phyloP scores from a whole-genome alignment of 1,140 invertebrate species.

The Apis cerana region DNA sequence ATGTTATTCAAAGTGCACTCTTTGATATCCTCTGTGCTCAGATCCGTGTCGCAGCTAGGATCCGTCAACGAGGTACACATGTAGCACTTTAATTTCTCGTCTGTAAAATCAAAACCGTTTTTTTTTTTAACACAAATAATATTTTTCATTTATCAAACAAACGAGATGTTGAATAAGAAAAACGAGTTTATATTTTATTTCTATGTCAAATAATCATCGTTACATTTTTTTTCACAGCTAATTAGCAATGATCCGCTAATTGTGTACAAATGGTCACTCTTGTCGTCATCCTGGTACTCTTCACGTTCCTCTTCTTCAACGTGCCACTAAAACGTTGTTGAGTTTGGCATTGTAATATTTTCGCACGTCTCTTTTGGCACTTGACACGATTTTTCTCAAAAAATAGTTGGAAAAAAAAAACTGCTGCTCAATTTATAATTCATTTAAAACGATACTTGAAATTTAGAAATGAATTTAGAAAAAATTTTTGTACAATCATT shows the following conservation, averaged over 20 bases:
- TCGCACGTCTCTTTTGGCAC: neutral
- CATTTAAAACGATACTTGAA: neutral
- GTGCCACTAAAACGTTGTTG: neutral
- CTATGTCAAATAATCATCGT: no score
- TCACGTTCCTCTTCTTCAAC: neutral
- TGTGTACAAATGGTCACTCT: neutral
- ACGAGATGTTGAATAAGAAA: neutral
- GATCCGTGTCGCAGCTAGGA: conserved; percentile 56
- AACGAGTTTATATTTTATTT: no score
- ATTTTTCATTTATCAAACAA: neutral
- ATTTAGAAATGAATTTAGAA: no score
- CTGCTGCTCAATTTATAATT: neutral
- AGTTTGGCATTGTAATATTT: conserved; percentile 1
- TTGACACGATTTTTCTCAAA: neutral
- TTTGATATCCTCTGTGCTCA: conserved; percentile 44
- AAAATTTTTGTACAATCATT: no score
- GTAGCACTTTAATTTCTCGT: conserved; percentile 71
- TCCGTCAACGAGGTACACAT: conserved; percentile 66
- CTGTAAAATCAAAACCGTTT: conserved; percentile 38
- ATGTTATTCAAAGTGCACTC: conserved; percentile 64
- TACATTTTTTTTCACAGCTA: no score
- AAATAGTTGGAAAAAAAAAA: neutral
- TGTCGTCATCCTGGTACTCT: neutral
- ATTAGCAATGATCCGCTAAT: neutral
- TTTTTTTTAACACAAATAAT: neutral